phyloP scores from a whole-genome alignment of 37 sponge, comb jelly and placozoan species.

The Ianthella basta region DNA sequence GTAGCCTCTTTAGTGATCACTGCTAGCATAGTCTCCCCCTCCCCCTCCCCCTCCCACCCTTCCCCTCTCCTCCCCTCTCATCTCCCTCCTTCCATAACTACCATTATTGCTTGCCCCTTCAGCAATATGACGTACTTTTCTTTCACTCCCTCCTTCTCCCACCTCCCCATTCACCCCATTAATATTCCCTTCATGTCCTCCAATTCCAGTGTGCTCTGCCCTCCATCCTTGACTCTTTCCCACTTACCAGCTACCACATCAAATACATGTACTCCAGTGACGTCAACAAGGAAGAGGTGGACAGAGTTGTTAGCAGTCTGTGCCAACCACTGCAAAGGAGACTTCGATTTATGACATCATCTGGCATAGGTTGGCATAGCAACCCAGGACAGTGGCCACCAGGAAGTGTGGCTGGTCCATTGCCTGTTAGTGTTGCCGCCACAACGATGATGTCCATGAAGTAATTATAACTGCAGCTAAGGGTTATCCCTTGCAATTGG shows the following conservation, averaged over 20 bases:
- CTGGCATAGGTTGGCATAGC: background rate
- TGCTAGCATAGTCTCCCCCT: no score
- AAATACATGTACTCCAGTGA: conserved; percentile 89
- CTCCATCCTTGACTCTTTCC: background rate
- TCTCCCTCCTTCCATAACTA: background rate
- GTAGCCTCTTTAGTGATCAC: no score
- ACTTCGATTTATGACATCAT: conserved; percentile 69
- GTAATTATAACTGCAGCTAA: no score
- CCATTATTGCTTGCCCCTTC: background rate
- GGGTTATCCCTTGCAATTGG: no score
- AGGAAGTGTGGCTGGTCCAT: background rate
- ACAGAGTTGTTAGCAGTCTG: conserved; percentile 56
- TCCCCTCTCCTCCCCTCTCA: background rate
- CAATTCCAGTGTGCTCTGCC: no score
- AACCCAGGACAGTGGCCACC: background rate
- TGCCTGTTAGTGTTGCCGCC: no score
- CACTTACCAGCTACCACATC: conserved; percentile 77
- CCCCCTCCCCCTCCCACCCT: no score
- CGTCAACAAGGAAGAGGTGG: conserved; percentile 69
- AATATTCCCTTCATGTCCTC: background rate
- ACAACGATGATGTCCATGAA: no score
- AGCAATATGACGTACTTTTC: no score
- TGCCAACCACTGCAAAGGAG: conserved; percentile 58
- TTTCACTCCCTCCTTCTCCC: no score
- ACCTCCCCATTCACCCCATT: background rate